Evolutionary conservation across 2,888 invertebrate species (phyloP).

Genomic region (Hemaris fuciformis): DNA sequence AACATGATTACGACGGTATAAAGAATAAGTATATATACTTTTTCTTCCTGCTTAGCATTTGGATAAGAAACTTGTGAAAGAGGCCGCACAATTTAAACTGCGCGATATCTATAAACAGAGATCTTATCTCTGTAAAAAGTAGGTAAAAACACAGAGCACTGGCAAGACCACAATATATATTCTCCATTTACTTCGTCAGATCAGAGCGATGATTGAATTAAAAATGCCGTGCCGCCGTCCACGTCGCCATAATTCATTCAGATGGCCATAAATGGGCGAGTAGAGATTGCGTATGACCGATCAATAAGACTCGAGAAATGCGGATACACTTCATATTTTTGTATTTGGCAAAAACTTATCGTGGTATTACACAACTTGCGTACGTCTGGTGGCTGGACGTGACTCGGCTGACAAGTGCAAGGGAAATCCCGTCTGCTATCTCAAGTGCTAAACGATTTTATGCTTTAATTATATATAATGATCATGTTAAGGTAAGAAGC

Average conservation of each 20-base stretch:
- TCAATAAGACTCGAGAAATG: constrained; percentile 51
- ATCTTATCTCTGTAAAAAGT: too few relatives aligned
- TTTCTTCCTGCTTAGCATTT: too few relatives aligned
- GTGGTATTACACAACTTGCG: constrained; percentile 32
- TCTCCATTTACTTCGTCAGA: neutral
- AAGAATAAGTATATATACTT: too few relatives aligned
- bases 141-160: too few relatives aligned
- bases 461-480: neutral
- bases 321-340: constrained; percentile 56
- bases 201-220: constrained; percentile 36
- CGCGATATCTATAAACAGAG: too few relatives aligned
- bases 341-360: constrained; percentile 41
- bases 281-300: constrained; percentile 36
- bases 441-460: neutral
- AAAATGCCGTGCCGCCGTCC: neutral
- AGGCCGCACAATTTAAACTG: too few relatives aligned
- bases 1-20: too few relatives aligned
- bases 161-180: too few relatives aligned
- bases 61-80: too few relatives aligned
- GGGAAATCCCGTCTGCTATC: neutral
- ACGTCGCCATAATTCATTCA: constrained; percentile 52
- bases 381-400: constrained; percentile 19
- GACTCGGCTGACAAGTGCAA: neutral
- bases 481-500: neutral
- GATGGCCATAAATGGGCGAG: constrained; percentile 55